These are phyloP conservation scores for Lutraria lutraria DNA, from an alignment of 2,888 invertebrate genomes.

Conservation along the genomic window DNA sequence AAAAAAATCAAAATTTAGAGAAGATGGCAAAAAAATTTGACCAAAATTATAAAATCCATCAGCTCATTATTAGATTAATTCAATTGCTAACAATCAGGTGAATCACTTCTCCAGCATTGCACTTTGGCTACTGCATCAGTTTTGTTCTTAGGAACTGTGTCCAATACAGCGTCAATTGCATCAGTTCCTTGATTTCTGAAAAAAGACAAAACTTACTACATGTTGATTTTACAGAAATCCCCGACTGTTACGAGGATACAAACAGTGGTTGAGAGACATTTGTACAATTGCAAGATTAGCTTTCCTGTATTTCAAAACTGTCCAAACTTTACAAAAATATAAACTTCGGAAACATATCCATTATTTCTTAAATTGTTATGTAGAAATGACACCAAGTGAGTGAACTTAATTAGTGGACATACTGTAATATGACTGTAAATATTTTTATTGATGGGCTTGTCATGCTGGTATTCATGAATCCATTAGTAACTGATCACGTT, in stretches of 20 bases:
- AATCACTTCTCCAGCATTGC: conserved; percentile 28
- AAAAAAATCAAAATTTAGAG: too few relatives aligned
- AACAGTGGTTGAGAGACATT: too few relatives aligned
- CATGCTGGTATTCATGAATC: too few relatives aligned
- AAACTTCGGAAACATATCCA: too few relatives aligned
- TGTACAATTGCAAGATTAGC: neutral
- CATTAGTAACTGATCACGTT: too few relatives aligned
- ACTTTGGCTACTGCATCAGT: conserved; percentile 37
- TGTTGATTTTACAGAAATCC: too few relatives aligned
- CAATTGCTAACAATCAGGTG: neutral
- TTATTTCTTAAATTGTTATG: too few relatives aligned
- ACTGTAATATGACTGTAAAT: too few relatives aligned
- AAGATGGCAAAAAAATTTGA: neutral
- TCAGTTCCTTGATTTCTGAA: conserved; percentile 30
- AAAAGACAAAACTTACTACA: neutral
- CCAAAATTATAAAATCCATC: neutral
- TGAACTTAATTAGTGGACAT: too few relatives aligned
- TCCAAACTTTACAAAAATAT: neutral
- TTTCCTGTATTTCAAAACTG: neutral
- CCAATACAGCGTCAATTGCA: neutral
- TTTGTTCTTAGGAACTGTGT: neutral
- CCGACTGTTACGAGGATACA: too few relatives aligned
- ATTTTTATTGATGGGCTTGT: too few relatives aligned
- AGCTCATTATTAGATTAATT: neutral
- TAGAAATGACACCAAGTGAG: too few relatives aligned